Conservation (phyloP, 1,140 invertebrate species). For the Diachasma alloeum region DNA sequence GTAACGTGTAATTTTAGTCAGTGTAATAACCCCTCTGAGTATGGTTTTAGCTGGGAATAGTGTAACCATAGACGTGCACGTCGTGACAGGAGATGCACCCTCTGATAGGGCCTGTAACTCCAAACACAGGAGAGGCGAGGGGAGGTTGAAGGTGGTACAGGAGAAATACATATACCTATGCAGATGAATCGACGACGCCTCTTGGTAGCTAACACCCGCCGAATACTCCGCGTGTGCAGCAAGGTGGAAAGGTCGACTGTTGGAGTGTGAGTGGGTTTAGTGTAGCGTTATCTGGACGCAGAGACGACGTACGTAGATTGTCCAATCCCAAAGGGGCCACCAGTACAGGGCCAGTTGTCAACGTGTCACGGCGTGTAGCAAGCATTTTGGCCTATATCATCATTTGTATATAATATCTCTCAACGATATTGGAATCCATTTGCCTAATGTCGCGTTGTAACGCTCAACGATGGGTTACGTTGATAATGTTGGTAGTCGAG, state of each 20-base stretch:
- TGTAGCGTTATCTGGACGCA: slow-evolving; percentile 9
- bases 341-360: slow-evolving; percentile 14
- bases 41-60: slow-evolving; percentile 1
- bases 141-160: not conserved
- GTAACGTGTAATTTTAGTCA: slow-evolving; percentile 19
- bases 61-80: not conserved
- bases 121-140: not conserved
- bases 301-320: slow-evolving; percentile 10
- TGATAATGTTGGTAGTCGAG: not conserved
- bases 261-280: not conserved
- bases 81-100: not conserved
- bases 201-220: slow-evolving; percentile 11
- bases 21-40: not conserved
- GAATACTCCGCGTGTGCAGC: slow-evolving; percentile 13
- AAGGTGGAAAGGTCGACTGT: not conserved
- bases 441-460: not conserved
- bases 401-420: slow-evolving; percentile 7
- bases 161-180: slow-evolving; percentile 17
- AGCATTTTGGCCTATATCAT: not conserved
- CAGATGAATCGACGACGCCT: slow-evolving; percentile 27
- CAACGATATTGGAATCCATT: not conserved
- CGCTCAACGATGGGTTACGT: not conserved
- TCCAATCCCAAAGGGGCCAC: slow-evolving; percentile 12
- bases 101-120: slow-evolving; percentile 10
- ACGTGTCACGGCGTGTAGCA: slow-evolving; percentile 5